Base-by-base conservation (phyloP, 2,888 invertebrate genomes). In the Poecilus cupreus region DNA sequence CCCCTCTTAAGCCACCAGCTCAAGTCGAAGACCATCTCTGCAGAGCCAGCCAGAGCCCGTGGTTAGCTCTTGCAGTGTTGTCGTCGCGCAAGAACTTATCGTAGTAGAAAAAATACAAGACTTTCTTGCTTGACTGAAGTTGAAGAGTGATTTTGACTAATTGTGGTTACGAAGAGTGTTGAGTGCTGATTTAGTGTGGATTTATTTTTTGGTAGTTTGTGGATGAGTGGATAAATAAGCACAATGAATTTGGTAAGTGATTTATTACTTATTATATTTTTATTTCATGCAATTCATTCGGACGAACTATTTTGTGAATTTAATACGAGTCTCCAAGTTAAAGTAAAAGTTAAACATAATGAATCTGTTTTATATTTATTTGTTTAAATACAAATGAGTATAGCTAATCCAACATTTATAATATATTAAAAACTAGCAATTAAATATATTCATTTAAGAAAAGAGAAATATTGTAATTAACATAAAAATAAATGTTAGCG, bases 401-500 rank as follows among this genome's bases (percentile, higher is more conserved):
- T 46, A 3, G 46, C 46, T 1, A 8, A 54, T 20, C n/a, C 4
- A 54, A 54, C 8, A 0, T 26, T 43, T 32, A 60, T 26, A 26
- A 32, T 26, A 60, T n/a, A 60, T 60, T 11, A 60, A 60, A 60
- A 60, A 26, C 24, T 8, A 3, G 8, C n/a, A 24, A 60, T 60
- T 60, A 26, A 60, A 26, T n/a, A n/a, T n/a, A n/a, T n/a, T n/a
- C 13, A 24, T 3, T 60, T 60, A 60, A 26, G 22, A 54, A 54
- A 54, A 54, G 60, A 24, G 60, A 32, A 60, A 60, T 60, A 60
- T 26, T 26, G 60, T 26, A 60, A 60, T 60, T 60, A 60, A 26
- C 24, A 11, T n/a, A 13, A 22, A 24, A 26, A 60, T 60, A 26
- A 60, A 60, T 60, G 26, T 60, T 24, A 26, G 26, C 32, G 32